Base-by-base conservation (phyloP, 2,888 invertebrate species). In the Pandemis corylana region DNA sequence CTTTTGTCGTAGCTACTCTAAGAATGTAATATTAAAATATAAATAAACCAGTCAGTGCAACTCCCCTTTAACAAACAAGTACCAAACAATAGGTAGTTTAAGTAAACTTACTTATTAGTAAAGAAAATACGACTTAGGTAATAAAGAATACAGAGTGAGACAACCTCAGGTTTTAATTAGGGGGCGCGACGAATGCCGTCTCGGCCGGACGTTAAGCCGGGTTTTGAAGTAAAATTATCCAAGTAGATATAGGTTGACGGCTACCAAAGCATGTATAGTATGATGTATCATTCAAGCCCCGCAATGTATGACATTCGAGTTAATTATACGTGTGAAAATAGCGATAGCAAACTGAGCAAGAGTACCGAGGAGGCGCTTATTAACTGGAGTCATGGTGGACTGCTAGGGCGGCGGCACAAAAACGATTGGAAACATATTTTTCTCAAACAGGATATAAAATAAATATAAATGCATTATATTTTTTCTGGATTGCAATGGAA, bases 131-230 rank as follows among this genome's bases (percentile, higher is more conserved):
- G 42, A 73, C 67, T 73, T 46, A 72, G 77, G 75, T 75, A 78
- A 80, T 77, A 78, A 80, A 80, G 79, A 77, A 73, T 76, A 78
- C 78, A 4, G 78, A 78, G 78, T 77, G 78, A 86, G 84, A 84
- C 84, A 85, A 81, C 81, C 78, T 76, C 74, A 63, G 79, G 78
- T 87, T 88, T 89, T 90, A 90, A 91, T 91, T 88, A 89, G 90
- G 79, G 71, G 78, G 85, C 86, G 85, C 77, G 78, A 80, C 90
- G 83, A 91, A 90, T 89, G 80, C 78, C 79, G 77, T 77, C 81
- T 81, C 77, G 80, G 80, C 81, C 81, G 81, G 73, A 78, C 85
- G 80, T 79, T 77, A 51, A n/a, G n/a, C 12, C 46, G 5, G 12
- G 46, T 46, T 46, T 46, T 46, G 5, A 12, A 46, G 12, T 46